phyloP scores from a whole-genome alignment of 1,140 invertebrate genomes.

The Heliconius melpomene region DNA sequence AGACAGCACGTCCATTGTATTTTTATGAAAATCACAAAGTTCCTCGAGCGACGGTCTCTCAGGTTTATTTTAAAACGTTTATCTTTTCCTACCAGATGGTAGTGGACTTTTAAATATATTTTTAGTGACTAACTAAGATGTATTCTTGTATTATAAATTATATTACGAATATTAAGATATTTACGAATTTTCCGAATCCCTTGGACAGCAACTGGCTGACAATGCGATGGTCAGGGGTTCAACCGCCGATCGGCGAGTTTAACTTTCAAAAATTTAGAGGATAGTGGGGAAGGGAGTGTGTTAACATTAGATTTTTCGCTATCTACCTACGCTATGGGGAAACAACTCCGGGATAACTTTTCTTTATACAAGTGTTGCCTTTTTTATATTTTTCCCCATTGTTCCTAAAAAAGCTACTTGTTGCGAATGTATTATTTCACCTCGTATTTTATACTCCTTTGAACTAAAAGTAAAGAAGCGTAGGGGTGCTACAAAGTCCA shows the following conservation, averaged over 20 bases:
- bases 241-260: no score
- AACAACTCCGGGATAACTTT: neutral
- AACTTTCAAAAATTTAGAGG: no score
- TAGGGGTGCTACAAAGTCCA: neutral
- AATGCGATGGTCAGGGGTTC: no score
- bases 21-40: conserved; percentile 12
- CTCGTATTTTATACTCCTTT: neutral
- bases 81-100: neutral
- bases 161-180: neutral
- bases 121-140: neutral
- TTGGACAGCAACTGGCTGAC: no score
- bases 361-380: neutral
- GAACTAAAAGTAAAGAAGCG: neutral
- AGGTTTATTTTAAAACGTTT: conserved; percentile 7
- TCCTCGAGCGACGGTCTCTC: neutral
- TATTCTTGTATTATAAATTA: neutral
- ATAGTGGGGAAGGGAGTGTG: no score
- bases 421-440: neutral
- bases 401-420: neutral
- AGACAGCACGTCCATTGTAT: neutral
- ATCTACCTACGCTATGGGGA: no score
- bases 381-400: neutral
- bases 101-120: conserved; percentile 3
- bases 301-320: no score
- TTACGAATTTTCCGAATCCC: no score